Evolutionary conservation across 2,113 vertebrate species (phyloP), one percentile per base, ranked within the genome.

Genomic region (Gnathonemus longibarbis): DNA sequence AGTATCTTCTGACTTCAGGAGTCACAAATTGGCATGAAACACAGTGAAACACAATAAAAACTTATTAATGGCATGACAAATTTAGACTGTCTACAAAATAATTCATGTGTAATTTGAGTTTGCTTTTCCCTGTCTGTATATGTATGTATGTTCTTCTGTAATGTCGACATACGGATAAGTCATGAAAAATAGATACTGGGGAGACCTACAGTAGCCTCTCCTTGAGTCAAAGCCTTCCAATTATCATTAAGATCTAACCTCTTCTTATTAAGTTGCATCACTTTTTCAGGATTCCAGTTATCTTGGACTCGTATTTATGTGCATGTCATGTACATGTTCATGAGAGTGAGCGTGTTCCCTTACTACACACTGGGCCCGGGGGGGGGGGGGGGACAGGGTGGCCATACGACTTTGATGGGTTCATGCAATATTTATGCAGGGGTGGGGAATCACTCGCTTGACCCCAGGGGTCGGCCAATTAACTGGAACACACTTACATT

Each of bases 381-480:
- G 84, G 19, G 19, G 39, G 84, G 48, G 48, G 85, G 35, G 84
- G 84, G 89, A 91, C 91, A 91, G 90, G 91, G 92, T 93, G 94
- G 93, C 84, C 92, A 89, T 91, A 93, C 84, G 70, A 91, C 93
- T 93, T 93, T 94, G 91, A 93, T 92, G 88, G 88, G 90, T 95
- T 97, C 96, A 97, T 97, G 91, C 95, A 97, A 97, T 97, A 97
- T 97, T 97, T 96, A 97, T 97, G 95, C 93, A 95, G 95, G 94
- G 93, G 91, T 95, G 91, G 95, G 96, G 96, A 96, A 96, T 97
- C 92, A 91, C 95, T 94, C 53, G 95, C 95, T 93, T 94, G 96
- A 96, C 96, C 97, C 95, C 95, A n/a, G 91, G 94, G 97, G 97
- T 97, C 96, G 92, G 94, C 94, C 96, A 96, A 97, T 97, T 97